Base-by-base conservation (phyloP, 2,888 invertebrate genomes). In the Pollenia labialis region DNA sequence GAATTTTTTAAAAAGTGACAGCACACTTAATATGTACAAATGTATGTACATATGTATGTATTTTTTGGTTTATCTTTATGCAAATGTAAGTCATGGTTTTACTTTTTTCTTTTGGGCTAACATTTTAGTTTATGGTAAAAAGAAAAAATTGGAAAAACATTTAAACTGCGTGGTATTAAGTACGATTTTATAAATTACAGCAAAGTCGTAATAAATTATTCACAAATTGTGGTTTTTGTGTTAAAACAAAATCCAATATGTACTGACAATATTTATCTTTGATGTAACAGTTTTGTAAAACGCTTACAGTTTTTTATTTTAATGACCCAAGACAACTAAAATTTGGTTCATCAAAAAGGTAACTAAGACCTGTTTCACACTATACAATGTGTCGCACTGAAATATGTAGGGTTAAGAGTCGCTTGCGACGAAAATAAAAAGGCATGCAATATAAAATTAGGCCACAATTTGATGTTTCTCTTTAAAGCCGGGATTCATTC, bases 1-100 rank as follows among this genome's bases (percentile, higher is more conserved):
- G n/a, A 42, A 42, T 40, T 69, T 46, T 58, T 9, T 40, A 58
- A 40, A 79, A 46, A 58, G 11, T 52, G 44, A 76, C 75, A 76
- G 11, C 7, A 54, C 75, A 52, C 66, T 75, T 42, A 72, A 50
- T 4, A 14, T 64, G n/a, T n/a, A n/a, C n/a, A n/a, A n/a, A n/a
- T n/a, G n/a, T n/a, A n/a, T n/a, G n/a, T n/a, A n/a, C n/a, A n/a
- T n/a, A n/a, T n/a, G n/a, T n/a, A n/a, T n/a, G 18, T 62, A 32
- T 56, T 72, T 32, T 32, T 66, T n/a, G 54, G 32, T 40, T 72
- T 81, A 74, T 74, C 72, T 56, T 66, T 66, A 46, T 48, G 81
- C 64, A 81, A 50, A 58, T 62, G 40, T 14, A 75, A 62, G 54
- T 40, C 64, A 64, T 18, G 54, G 11, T 32, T 50, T 69, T 48